These are phyloP conservation scores for Parazoanthus darwini DNA, from an alignment of 92 coral and sea anemone species.

Conservation along the genomic window DNA sequence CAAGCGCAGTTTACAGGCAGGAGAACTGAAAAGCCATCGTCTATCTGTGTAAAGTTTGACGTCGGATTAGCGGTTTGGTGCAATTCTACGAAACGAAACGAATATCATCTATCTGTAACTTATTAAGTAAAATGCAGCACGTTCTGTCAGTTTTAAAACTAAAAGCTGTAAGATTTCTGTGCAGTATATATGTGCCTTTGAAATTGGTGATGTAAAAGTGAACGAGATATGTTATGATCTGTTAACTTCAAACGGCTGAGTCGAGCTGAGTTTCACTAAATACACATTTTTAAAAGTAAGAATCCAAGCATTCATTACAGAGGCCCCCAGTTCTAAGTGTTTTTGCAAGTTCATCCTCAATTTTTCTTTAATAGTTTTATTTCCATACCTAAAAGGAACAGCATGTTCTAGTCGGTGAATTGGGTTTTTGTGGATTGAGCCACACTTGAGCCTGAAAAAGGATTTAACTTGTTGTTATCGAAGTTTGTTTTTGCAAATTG, in stretches of 20 bases:
- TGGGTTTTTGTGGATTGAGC: too few species aligned
- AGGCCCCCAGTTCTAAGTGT: background rate
- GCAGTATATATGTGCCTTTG: background rate
- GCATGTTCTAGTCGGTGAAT: too few species aligned
- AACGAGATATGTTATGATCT: background rate
- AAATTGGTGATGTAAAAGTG: too few species aligned
- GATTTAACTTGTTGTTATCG: too few species aligned
- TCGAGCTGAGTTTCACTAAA: background rate
- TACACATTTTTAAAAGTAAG: background rate
- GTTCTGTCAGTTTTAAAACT: background rate
- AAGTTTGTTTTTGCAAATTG: background rate
- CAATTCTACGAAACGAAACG: background rate
- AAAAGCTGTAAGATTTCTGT: background rate
- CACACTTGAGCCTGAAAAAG: background rate
- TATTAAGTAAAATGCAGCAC: background rate
- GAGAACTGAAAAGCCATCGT: background rate
- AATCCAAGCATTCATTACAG: background rate
- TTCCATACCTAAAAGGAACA: too few species aligned
- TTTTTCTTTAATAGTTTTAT: too few species aligned
- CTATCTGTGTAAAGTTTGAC: background rate
- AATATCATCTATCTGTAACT: too few species aligned
- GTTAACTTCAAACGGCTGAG: background rate
- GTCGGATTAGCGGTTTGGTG: background rate
- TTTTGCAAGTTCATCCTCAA: background rate
- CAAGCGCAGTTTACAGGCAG: background rate